A percentile compares a stretch with the other conserved stretches of the same genome.
These are phyloP conservation scores for Sphecodes monilicornis DNA, from an alignment of 2,888 invertebrate species.

Conservation along the genomic window DNA sequence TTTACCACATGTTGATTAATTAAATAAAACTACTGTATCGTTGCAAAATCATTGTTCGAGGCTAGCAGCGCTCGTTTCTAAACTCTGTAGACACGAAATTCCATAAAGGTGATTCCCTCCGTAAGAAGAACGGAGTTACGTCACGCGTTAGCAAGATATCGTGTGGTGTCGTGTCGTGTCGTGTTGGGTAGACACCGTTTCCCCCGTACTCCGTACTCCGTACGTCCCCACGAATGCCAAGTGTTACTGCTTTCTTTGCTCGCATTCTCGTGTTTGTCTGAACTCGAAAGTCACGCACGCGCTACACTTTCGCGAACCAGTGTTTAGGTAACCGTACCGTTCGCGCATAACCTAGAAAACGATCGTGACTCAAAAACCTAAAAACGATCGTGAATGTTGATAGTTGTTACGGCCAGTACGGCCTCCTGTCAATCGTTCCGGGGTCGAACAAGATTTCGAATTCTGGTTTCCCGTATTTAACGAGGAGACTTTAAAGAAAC, in stretches of 20 bases:
- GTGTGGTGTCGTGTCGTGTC: conserved; percentile 43
- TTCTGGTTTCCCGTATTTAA: conserved; percentile 33
- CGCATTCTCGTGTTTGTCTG: conserved; percentile 57
- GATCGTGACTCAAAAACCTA: conserved; percentile 47
- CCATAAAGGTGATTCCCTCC: conserved; percentile 48
- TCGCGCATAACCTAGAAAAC: conserved; percentile 70
- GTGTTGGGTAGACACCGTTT: conserved; percentile 50
- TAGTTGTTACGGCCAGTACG: conserved; percentile 56
- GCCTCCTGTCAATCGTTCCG: conserved; percentile 49
- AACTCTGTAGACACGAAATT: conserved; percentile 50
- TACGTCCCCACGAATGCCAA: conserved; percentile 61
- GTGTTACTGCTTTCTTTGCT: conserved; percentile 58
- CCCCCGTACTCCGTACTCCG: conserved; percentile 44
- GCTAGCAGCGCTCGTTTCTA: conserved; percentile 54
- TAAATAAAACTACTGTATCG: conserved; percentile 68
- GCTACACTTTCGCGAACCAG: conserved; percentile 47
- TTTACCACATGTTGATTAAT: conserved; percentile 80
- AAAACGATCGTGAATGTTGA: conserved; percentile 66
- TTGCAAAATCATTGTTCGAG: conserved; percentile 61
- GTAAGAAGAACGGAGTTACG: conserved; percentile 69
- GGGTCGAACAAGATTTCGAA: conserved; percentile 47
- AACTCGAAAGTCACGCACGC: conserved; percentile 64
- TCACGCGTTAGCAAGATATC: conserved; percentile 69
- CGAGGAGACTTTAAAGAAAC: conserved; percentile 12
- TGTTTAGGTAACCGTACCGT: conserved; percentile 46